Evolutionary conservation across 2,113 vertebrate genomes (phyloP).

Genomic region (Silurus glanis): DNA sequence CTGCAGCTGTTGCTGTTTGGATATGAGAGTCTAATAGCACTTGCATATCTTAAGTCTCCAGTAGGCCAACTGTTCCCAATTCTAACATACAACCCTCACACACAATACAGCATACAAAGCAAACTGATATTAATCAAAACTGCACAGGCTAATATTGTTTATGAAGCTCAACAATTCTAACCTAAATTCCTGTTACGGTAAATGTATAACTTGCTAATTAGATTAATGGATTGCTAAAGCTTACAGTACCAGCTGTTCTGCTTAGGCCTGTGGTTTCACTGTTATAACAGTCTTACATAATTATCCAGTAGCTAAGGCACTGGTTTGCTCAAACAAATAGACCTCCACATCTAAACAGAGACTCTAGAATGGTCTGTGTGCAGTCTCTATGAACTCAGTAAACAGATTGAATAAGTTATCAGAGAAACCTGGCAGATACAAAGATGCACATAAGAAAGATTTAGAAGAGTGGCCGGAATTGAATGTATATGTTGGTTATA

Average conservation of each 20-base stretch:
- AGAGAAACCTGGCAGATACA: background rate
- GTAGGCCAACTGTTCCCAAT: conserved; percentile 21
- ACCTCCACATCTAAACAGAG: background rate
- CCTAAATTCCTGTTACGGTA: background rate
- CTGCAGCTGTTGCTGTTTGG: conserved; percentile 42
- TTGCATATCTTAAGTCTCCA: conserved; percentile 34
- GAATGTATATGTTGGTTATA: background rate
- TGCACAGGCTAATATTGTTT: background rate
- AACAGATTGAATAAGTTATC: background rate
- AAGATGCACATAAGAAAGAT: background rate
- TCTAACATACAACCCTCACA: background rate
- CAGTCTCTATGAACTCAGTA: background rate
- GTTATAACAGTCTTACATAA: background rate
- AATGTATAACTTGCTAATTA: background rate
- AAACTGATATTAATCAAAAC: background rate
- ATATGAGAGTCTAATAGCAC: conserved; percentile 23
- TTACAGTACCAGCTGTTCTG: background rate
- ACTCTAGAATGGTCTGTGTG: background rate
- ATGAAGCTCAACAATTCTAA: background rate
- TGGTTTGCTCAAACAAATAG: background rate
- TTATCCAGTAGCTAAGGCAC: background rate
- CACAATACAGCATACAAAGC: background rate
- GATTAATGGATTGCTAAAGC: background rate
- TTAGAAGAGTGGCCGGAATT: background rate
- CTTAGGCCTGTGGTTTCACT: background rate